Base-by-base conservation (phyloP, 2,113 vertebrate species). In the Oryctolagus cuniculus region DNA sequence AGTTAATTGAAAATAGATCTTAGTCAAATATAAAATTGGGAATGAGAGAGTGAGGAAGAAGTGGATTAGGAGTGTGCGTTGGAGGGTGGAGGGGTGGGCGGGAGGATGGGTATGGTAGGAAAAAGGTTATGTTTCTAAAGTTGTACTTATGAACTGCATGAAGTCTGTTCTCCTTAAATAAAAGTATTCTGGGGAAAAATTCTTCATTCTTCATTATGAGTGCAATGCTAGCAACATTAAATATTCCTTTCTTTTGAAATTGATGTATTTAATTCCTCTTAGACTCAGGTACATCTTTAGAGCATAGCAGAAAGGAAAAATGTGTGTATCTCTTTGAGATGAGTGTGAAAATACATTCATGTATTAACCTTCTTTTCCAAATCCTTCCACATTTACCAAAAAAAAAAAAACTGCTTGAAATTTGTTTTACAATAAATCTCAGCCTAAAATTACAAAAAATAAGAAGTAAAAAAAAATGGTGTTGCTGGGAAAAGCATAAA, bases 291-390 rank as follows among this genome's bases (percentile, higher is more conserved):
- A 13, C 13, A 63, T 70, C 61, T 93, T 82, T n/a, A 87, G 11
- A 87, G 22, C 25, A 69, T 44, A 69, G 29, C 11, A 79, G 27
- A 16, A 90, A 92, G 19, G 24, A 17, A 85, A 90, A 87, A 11
- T 15, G 19, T 87, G 6, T 90, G 91, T 78, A 63, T 8, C 61
- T 92, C 55, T 96, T 95, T 86, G 4, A 90, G 69, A 93, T 69
- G 16, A 92, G 44, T 83, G 21, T 92, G 22, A 92, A 95, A 90
- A 95, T 77, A 0, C 21, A 49, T 74, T 81, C 19, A 88, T 78
- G 3, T 13, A 90, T 77, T 86, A 74, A 63, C 51, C 24, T 87
- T 22, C 10, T 88, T 75, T 74, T 38, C 8, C 21, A 63, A 89
- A 85, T 24, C 1, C 8, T 90, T 80, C 29, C 4, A 79, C 16